phyloP scores from a whole-genome alignment of 2,113 vertebrate species.

The Nycticryphes semicollaris region DNA sequence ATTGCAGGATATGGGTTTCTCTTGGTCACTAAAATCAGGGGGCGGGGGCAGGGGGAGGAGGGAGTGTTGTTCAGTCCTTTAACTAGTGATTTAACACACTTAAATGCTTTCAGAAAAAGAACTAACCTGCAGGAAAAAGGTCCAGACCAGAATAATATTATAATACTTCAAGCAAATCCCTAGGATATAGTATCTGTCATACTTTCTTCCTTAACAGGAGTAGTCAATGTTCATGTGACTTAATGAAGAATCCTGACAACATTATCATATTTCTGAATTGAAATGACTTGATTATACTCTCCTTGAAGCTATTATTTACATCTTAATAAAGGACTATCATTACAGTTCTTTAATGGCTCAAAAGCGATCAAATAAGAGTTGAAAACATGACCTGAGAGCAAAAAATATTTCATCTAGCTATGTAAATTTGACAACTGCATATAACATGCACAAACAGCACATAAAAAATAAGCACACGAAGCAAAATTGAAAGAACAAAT shows the following conservation, averaged over 20 bases:
- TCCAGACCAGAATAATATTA: background rate
- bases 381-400: background rate
- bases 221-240: background rate
- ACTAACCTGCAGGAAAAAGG: background rate
- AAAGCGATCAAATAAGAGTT: background rate
- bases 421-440: background rate
- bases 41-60: no score
- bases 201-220: background rate
- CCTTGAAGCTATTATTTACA: constrained; percentile 38
- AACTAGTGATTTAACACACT: background rate
- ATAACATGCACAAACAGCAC: background rate
- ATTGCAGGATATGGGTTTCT: background rate
- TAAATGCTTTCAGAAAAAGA: background rate
- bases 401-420: background rate
- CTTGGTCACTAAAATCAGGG: background rate
- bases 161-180: background rate
- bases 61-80: background rate
- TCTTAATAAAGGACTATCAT: background rate
- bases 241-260: constrained; percentile 26
- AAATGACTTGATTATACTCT: background rate
- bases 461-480: background rate
- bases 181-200: background rate
- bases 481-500: background rate
- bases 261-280: constrained; percentile 5
- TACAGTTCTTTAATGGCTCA: background rate